Evolutionary conservation across 92 coral and sea anemone species (phyloP), one percentile per base, ranked within the genome.

Genomic region (Isaurus tuberculatus): DNA sequence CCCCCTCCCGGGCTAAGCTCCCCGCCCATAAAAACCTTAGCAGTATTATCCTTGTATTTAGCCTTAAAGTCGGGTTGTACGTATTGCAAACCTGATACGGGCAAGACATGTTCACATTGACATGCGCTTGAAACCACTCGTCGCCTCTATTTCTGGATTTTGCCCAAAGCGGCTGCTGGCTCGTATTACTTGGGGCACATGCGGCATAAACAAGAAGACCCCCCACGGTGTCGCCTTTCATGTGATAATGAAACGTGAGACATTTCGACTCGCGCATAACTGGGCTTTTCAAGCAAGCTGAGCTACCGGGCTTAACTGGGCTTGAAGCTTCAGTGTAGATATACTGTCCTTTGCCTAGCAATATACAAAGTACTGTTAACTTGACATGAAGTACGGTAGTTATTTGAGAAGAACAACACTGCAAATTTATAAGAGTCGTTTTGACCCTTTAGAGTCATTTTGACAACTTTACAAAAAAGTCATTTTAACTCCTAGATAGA

Each of bases 291-390:
- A 77, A 22, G n/a, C 42, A 4, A 8, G 82, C 82, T 16, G 34
- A 20, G 31, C 64, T 44, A 32, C 82, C 82, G 30, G 70, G 70
- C 29, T 58, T 77, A 19, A 20, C 82, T 19, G 82, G 82, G 16
- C 5, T 7, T 1, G 81, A 77, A 61, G 82, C 82, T 43, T 77
- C 82, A 5, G 58, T 33, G 34, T 77, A 77, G 8, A 77, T 60
- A 31, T 77, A 77, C 33, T 51, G 28, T 9, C 82, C 82, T 13
- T 40, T 58, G 22, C 82, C 82, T 77, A 8, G 26, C 11, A 40
- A 1, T 1, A 13, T 40, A 40, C 7, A 3, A 40, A 40, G 42
- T 40, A 7, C 11, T 40, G 1, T 40, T 1, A 2, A 40, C 5
- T 40, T 6, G 46, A 40, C 11, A 7, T 40, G 7, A 1, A 0